Evolutionary conservation across 2,797 vertebrate genomes (phyloP), one percentile per base, ranked within the genome.

Genomic region (Periparus ater): DNA sequence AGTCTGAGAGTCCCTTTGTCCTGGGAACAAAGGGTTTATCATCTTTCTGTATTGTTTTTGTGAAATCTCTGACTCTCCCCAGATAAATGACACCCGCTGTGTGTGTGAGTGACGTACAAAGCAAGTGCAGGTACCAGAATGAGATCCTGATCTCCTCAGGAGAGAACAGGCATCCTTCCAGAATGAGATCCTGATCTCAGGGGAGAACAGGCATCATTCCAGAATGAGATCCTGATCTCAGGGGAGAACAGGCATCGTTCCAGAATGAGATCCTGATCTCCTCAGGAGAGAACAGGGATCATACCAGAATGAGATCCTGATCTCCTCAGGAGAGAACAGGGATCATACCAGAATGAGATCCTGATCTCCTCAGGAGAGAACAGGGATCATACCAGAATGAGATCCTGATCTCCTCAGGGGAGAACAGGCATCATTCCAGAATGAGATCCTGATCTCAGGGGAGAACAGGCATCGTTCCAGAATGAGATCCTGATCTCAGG

Each of bases 71-170:
- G 9, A 42, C 34, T 48, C 34, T 54, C 80, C 81, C 17, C 30
- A 20, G 20, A 8, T 51, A 10, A 40, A 21, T 79, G 66, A 11
- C 26, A 72, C 62, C 13, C 0, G 1, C 50, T 42, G 0, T 74
- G 42, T 13, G 87, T 89, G 26, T 62, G 61, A 79, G 26, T 44
- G 45, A 19, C 32, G 19, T 40, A 42, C n/a, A 47, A 51, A 79
- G 75, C 38, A 58, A 68, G 36, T 29, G 4, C 13, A 38, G 27
- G 29, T 77, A 63, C 54, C 44, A 67, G 50, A 88, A 51, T 34
- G 36, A 67, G 65, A 44, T 63, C 50, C 62, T 47, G 32, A 67
- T 76, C 61, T 47, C 48, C 67, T 62, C 23, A 11, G 47, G 30
- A 18, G 8, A 71, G 66, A 47, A 6, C 17, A 73, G 25, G 16